Conservation (phyloP, 2,888 invertebrate species). For the Drosophila emarginata region DNA sequence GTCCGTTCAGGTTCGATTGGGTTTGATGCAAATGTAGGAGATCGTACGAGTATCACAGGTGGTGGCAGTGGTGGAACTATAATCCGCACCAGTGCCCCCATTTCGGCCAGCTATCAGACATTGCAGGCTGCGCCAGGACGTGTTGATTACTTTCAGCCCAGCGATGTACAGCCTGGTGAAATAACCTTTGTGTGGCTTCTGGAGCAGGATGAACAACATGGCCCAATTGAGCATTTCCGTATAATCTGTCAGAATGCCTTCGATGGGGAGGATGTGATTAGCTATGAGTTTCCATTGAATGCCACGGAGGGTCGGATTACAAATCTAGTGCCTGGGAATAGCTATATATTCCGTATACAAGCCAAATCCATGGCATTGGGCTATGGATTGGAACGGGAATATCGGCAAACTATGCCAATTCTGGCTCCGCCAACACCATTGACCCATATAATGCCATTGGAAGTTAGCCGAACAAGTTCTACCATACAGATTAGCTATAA, state of each 20-base stretch:
- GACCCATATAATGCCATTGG: conserved; percentile 88
- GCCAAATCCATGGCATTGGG: conserved; percentile 93
- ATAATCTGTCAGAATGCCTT: conserved; percentile 89
- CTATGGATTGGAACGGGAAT: conserved; percentile 88
- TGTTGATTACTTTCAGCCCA: conserved; percentile 89
- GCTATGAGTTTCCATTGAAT: conserved; percentile 86
- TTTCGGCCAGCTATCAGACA: conserved; percentile 90
- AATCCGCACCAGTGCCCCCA: conserved; percentile 89
- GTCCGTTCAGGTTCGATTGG: conserved; percentile 86
- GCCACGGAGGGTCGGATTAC: conserved; percentile 88
- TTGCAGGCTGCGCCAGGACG: conserved; percentile 92
- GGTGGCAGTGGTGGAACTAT: conserved; percentile 83
- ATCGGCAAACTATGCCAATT: conserved; percentile 93
- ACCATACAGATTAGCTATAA: conserved; percentile 91
- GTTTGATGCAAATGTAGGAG: background rate
- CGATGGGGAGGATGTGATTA: conserved; percentile 84
- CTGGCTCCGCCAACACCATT: conserved; percentile 88
- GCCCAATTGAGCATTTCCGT: conserved; percentile 90
- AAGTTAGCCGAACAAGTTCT: conserved; percentile 88
- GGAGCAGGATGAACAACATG: conserved; percentile 90
- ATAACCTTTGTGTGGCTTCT: conserved; percentile 92
- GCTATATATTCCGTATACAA: conserved; percentile 91
- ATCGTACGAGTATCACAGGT: conserved; percentile 83
- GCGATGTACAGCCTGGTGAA: conserved; percentile 91
- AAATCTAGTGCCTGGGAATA: conserved; percentile 89